Evolutionary conservation across 2,797 vertebrate genomes (phyloP), one percentile per base, ranked within the genome.

Genomic region (Chlorospingus flavigularis): DNA sequence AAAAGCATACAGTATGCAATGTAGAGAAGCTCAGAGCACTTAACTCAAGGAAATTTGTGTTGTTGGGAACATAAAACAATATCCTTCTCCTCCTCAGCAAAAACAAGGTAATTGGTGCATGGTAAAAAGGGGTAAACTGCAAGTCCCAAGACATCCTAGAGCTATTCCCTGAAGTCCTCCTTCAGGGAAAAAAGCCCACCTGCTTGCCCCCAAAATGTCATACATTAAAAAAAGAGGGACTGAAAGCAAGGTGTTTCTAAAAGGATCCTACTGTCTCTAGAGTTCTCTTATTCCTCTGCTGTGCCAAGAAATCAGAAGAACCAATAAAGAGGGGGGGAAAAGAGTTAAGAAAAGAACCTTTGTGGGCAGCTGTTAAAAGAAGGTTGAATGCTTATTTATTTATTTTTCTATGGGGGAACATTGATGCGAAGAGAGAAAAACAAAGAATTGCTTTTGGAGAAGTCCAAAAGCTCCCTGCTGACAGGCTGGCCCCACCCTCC

Each of bases 401-500:
- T 92, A 68, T 94, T 95, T 92, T 96, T 83, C 81, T 91, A 12
- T 16, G 47, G 73, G 68, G 54, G 40, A 88, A 90, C 76, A 81
- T 23, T 72, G 90, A 90, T 91, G 76, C 20, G 18, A 94, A 95
- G 58, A 86, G 40, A 86, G 66, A 76, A 84, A 37, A 95, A 95
- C 94, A 95, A 96, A 45, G 92, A 96, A 97, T 72, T 93, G 84
- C 87, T 86, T 94, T 94, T 75, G 92, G 95, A 97, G 93, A 97
- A 95, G 82, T 67, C 87, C 97, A 96, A 97, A 98, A 97, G 94
- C 96, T 98, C 96, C 97, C 95, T 89, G 93, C 74, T 83, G 97
- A 94, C 87, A 82, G 66, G 90, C 90, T 90, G 71, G 90, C 78
- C 80, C 50, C 85, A 92, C 95, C 92, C 87, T 95, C 90, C 77